Base-by-base conservation (phyloP, 2,113 vertebrate genomes). In the Semicossyphus pulcher region DNA sequence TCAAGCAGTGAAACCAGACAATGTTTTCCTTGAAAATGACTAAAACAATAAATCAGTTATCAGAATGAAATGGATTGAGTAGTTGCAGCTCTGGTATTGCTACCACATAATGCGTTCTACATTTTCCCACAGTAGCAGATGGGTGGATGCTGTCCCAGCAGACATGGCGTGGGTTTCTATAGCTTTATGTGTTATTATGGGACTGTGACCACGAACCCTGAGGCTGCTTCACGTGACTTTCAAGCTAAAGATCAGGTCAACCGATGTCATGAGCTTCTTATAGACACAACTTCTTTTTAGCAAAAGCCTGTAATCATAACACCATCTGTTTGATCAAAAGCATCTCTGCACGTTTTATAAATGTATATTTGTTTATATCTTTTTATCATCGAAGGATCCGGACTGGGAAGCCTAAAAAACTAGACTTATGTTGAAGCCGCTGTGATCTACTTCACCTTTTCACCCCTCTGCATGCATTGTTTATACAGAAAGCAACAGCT, bases 181-280 rank as follows among this genome's bases (percentile, higher is more conserved):
- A 74, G 61, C 42, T 66, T 62, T 5, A 18, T 62, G 14, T 48
- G 41, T 21, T 65, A 5, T 84, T 78, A 71, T 60, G 41, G 39
- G 84, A 72, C 65, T 42, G 4, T 26, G 52, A 67, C 21, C 21
- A 31, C 1, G 37, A 47, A 32, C 34, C 31, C 20, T 60, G 5
- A 60, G 62, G 59, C 74, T 47, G n/a, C 20, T 28, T 32, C 70
- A 60, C n/a, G 18, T 83, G 69, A 53, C 57, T 57, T 21, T 10
- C 8, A 42, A 18, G 39, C 32, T 15, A 47, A 41, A 62, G 39
- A 59, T 59, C 8, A 65, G 44, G 44, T 56, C 2, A 52, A 61
- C 32, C 42, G 26, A 51, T 45, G n/a, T 21, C 48, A 60, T 28
- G 31, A 21, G 47, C 41, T 59, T 44, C 5, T 3, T 44, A 31